Evolutionary conservation across 1,140 invertebrate species (phyloP).

Genomic region (Ctenoplectra terminalis): DNA sequence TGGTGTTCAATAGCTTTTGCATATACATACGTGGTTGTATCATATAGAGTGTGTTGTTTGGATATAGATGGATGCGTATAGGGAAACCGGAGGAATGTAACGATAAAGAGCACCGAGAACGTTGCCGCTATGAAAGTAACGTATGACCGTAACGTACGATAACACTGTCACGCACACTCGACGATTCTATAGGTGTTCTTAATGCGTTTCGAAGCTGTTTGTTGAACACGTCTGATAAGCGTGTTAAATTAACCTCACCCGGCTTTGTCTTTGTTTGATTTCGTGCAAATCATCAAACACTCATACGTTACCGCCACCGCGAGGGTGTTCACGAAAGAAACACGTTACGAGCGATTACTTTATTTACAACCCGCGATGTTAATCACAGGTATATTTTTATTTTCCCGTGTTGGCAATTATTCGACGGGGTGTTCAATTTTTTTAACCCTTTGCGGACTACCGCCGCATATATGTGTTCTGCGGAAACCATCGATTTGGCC

Average conservation of each 20-base stretch:
- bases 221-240: slow-evolving; percentile 24
- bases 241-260: slow-evolving; percentile 6
- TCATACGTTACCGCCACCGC: neutral
- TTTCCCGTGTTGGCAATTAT: neutral
- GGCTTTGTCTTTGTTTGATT: slow-evolving; percentile 5
- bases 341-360: neutral
- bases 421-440: neutral
- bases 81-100: neutral
- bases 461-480: too few species aligned
- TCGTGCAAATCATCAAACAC: slow-evolving; percentile 9
- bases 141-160: slow-evolving; percentile 43
- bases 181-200: slow-evolving; percentile 27
- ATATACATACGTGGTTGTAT: neutral
- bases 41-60: neutral
- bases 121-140: slow-evolving; percentile 25
- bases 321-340: neutral
- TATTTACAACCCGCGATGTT: neutral
- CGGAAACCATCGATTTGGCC: too few species aligned
- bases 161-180: slow-evolving; percentile 40
- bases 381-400: neutral
- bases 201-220: slow-evolving; percentile 32
- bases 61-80: neutral
- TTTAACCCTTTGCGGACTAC: too few species aligned
- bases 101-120: neutral
- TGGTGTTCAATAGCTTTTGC: slow-evolving; percentile 22